Evolutionary conservation across 2,797 vertebrate species (phyloP).

Genomic region (Dallia pectoralis): DNA sequence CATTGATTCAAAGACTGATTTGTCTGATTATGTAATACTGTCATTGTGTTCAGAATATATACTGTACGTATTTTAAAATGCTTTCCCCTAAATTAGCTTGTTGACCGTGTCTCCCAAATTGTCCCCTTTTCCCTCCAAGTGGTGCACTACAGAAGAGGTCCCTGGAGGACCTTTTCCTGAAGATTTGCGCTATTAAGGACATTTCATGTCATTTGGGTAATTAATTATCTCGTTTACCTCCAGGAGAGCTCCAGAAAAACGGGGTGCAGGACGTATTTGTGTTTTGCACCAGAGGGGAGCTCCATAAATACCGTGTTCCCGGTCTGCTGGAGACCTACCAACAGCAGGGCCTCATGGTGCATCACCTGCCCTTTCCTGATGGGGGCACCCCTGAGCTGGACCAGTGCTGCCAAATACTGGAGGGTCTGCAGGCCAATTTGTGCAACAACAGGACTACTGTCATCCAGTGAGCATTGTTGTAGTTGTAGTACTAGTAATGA

Average conservation of each 20-base stretch:
- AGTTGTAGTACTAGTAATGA: too few relatives aligned
- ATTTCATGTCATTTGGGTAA: not conserved
- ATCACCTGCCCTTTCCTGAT: slow-evolving; percentile 83
- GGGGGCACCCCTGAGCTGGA: slow-evolving; percentile 79
- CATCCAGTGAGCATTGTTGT: slow-evolving; percentile 80
- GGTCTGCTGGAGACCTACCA: slow-evolving; percentile 80
- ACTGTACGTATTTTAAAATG: too few relatives aligned
- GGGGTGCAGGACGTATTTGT: slow-evolving; percentile 87
- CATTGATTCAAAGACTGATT: not conserved
- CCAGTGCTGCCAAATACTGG: slow-evolving; percentile 81
- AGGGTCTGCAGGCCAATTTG: slow-evolving; percentile 78
- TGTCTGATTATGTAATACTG: not conserved
- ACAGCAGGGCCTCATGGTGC: slow-evolving; percentile 75
- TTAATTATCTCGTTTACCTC: not conserved
- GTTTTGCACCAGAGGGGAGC: slow-evolving; percentile 87
- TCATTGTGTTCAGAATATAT: not conserved
- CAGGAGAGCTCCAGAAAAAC: slow-evolving; percentile 84
- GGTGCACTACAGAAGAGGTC: too few relatives aligned
- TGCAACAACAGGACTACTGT: slow-evolving; percentile 76
- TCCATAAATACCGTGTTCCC: slow-evolving; percentile 84
- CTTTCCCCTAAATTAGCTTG: not conserved
- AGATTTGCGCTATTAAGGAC: not conserved
- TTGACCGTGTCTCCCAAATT: not conserved
- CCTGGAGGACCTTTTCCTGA: too few relatives aligned
- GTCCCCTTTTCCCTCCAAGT: not conserved